Percentiles rank a stretch among this genome's conserved stretches.
phyloP scores from a whole-genome alignment of 1,140 invertebrate species.

The Drosophila pseudoobscura region DNA sequence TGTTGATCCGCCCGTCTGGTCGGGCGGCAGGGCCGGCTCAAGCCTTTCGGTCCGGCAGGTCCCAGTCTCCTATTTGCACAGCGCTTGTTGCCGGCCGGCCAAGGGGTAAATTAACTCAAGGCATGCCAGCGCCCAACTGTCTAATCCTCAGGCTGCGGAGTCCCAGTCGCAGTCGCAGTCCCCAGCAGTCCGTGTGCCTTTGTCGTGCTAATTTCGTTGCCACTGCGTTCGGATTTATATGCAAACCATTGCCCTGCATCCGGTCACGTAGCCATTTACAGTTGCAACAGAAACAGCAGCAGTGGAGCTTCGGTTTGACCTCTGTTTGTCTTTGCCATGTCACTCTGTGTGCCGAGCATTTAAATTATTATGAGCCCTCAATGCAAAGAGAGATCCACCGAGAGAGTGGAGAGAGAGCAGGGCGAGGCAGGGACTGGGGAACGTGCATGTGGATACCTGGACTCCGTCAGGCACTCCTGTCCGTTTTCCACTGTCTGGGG shows the following conservation, averaged over 20 bases:
- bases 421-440: neutral
- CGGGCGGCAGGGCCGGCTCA: conserved; percentile 17
- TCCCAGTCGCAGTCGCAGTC: neutral
- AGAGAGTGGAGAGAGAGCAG: neutral
- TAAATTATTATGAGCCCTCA: conserved; percentile 78
- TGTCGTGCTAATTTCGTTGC: conserved; percentile 78
- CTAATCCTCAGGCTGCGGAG: conserved; percentile 11
- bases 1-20: conserved; percentile 51
- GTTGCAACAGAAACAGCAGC: conserved; percentile 39
- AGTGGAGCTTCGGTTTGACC: conserved; percentile 52
- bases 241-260: conserved; percentile 72
- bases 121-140: conserved; percentile 13
- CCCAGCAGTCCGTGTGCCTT: conserved; percentile 34
- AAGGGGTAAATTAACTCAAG: conserved; percentile 69
- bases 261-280: conserved; percentile 78
- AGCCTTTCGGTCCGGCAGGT: conserved; percentile 15
- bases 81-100: conserved; percentile 61
- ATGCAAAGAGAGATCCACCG: conserved; percentile 15
- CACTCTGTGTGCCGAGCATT: conserved; percentile 81
- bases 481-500: conserved; percentile 21
- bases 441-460: conserved; percentile 24
- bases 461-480: neutral
- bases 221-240: conserved; percentile 73
- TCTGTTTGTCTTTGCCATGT: conserved; percentile 80
- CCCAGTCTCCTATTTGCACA: conserved; percentile 69